Percentiles rank a stretch among this genome's conserved stretches.
Conservation (phyloP, 2,797 vertebrate genomes). For the Ctenosaura bakeri region DNA sequence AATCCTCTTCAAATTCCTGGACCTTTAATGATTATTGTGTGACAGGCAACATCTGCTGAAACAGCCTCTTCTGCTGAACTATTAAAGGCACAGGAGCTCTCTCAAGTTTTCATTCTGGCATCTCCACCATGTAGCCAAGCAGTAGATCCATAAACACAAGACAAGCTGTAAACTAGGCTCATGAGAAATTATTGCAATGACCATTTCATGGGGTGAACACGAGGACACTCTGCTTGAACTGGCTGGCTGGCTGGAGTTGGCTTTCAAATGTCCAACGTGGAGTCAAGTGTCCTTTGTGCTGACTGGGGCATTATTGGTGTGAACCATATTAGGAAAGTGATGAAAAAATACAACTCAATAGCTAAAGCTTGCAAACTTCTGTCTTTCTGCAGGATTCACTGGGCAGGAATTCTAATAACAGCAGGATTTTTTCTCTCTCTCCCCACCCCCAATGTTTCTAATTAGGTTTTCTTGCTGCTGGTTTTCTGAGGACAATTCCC, state of each 20-base stretch:
- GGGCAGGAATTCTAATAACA: slow-evolving; percentile 42
- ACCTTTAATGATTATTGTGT: too few species aligned
- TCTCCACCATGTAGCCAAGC: not conserved
- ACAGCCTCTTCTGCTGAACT: too few species aligned
- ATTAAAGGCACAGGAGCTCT: not conserved
- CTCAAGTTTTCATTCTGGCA: too few species aligned
- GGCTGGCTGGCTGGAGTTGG: not conserved
- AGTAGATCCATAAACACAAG: not conserved
- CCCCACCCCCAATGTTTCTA: slow-evolving; percentile 61
- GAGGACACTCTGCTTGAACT: not conserved
- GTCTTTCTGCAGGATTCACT: slow-evolving; percentile 40
- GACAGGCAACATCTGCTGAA: too few species aligned
- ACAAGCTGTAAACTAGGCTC: not conserved
- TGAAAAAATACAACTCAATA: slow-evolving; percentile 31
- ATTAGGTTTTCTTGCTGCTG: slow-evolving; percentile 59
- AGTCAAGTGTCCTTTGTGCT: not conserved
- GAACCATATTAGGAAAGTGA: slow-evolving; percentile 40
- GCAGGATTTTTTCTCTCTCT: not conserved
- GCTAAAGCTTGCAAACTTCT: slow-evolving; percentile 44
- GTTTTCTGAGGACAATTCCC: slow-evolving; percentile 62
- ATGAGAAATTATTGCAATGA: not conserved
- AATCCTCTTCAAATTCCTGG: too few species aligned
- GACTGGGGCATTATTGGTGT: not conserved
- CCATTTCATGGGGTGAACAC: not conserved
- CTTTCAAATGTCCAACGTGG: not conserved